These are phyloP conservation scores for Tribolium freemani DNA, from an alignment of 2,888 invertebrate species.

Conservation along the genomic window DNA sequence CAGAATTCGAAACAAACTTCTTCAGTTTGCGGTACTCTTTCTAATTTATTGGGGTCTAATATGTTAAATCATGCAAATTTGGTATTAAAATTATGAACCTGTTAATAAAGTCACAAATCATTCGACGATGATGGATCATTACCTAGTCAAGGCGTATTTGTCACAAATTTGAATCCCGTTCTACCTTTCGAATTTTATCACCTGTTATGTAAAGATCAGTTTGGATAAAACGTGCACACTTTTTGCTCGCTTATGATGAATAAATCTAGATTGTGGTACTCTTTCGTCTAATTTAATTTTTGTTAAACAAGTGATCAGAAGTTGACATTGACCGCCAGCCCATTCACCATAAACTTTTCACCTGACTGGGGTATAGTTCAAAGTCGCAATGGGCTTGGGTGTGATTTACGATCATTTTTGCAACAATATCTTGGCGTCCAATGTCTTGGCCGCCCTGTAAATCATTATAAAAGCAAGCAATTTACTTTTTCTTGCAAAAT, in stretches of 20 bases:
- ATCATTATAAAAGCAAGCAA: conserved; percentile 28
- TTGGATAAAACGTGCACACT: too few species aligned
- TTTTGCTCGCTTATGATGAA: too few species aligned
- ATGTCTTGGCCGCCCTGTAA: background rate
- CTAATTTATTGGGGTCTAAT: background rate
- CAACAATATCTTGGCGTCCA: conserved; percentile 10
- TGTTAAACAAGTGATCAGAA: background rate
- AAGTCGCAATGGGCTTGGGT: background rate
- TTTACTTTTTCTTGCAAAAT: conserved; percentile 19
- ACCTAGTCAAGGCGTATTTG: background rate
- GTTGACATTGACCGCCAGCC: background rate
- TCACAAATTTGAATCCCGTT: too few species aligned
- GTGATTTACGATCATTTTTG: conserved; percentile 25
- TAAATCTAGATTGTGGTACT: too few species aligned
- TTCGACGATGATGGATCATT: background rate
- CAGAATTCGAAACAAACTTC: background rate
- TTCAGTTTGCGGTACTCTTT: too few species aligned
- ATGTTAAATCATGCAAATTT: conserved; percentile 10
- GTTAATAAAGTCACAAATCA: conserved; percentile 3
- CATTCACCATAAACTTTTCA: conserved; percentile 1
- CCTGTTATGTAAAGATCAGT: too few species aligned
- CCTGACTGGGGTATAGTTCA: conserved; percentile 9
- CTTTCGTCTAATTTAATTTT: too few species aligned
- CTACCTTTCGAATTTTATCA: too few species aligned
- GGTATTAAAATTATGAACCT: background rate